Evolutionary conservation across 2,113 vertebrate genomes (phyloP).

Genomic region (Plotosus lineatus): DNA sequence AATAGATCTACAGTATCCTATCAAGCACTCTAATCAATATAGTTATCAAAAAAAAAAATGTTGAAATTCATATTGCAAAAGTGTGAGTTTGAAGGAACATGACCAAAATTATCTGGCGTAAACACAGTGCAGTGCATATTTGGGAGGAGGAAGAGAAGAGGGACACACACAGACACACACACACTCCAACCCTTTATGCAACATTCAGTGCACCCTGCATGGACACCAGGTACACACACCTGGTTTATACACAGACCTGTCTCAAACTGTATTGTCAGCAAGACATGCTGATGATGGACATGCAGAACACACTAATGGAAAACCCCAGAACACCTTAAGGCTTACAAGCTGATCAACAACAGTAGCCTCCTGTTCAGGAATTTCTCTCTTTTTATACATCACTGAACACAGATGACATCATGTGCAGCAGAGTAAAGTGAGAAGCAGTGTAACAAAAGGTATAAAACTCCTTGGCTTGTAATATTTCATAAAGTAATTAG

Average conservation of each 20-base stretch:
- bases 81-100: neutral
- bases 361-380: neutral
- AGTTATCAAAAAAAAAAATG: neutral
- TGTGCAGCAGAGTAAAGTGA: neutral
- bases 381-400: neutral
- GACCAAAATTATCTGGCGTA: neutral
- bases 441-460: neutral
- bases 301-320: neutral
- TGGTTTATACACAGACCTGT: neutral
- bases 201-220: neutral
- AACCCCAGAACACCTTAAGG: conserved; percentile 7
- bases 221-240: neutral
- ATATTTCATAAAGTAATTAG: conserved; percentile 12
- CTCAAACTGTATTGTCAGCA: neutral
- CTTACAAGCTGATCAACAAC: conserved; percentile 28
- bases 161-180: too few species aligned
- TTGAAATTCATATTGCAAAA: conserved; percentile 28
- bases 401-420: neutral
- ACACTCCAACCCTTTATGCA: neutral
- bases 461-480: neutral
- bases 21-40: conserved; percentile 13
- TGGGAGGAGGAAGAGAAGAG: neutral
- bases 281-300: neutral
- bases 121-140: neutral
- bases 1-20: conserved; percentile 28